Evolutionary conservation across 2,888 invertebrate species (phyloP).

Genomic region (Patella pellucida): DNA sequence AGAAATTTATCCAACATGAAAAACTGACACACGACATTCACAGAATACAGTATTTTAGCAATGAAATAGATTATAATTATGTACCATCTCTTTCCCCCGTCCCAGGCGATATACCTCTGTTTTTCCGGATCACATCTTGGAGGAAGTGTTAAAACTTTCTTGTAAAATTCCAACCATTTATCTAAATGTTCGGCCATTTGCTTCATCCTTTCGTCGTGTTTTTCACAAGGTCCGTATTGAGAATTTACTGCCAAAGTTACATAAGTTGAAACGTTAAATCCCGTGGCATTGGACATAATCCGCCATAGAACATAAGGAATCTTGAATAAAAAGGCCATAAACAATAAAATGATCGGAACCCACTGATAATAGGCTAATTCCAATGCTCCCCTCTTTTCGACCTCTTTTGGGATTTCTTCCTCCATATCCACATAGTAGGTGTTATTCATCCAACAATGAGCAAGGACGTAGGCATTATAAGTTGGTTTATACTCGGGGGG

Average conservation of each 20-base stretch:
- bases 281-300: conserved; percentile 63
- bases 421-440: conserved; percentile 65
- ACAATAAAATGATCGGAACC: conserved; percentile 72
- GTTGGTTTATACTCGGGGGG: conserved; percentile 62
- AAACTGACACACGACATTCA: conserved; percentile 59
- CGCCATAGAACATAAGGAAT: conserved; percentile 73
- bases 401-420: conserved; percentile 50
- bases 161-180: conserved; percentile 59
- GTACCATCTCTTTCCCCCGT: conserved; percentile 60
- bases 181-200: conserved; percentile 59
- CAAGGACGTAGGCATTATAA: conserved; percentile 70
- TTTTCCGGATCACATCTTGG: conserved; percentile 52
- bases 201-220: conserved; percentile 53
- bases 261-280: conserved; percentile 60
- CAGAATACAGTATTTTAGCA: conserved; percentile 53
- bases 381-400: conserved; percentile 45
- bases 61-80: conserved; percentile 59
- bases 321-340: conserved; percentile 73
- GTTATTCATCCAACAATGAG: conserved; percentile 66
- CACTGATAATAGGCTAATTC: conserved; percentile 66
- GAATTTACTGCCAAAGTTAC: conserved; percentile 54
- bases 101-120: conserved; percentile 53
- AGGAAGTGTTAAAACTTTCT: conserved; percentile 54
- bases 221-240: conserved; percentile 52
- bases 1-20: conserved; percentile 62